Percentiles rank a stretch among this genome's conserved stretches.
These are phyloP conservation scores for Sesia bembeciformis DNA, from an alignment of 2,888 invertebrate species.

Conservation along the genomic window DNA sequence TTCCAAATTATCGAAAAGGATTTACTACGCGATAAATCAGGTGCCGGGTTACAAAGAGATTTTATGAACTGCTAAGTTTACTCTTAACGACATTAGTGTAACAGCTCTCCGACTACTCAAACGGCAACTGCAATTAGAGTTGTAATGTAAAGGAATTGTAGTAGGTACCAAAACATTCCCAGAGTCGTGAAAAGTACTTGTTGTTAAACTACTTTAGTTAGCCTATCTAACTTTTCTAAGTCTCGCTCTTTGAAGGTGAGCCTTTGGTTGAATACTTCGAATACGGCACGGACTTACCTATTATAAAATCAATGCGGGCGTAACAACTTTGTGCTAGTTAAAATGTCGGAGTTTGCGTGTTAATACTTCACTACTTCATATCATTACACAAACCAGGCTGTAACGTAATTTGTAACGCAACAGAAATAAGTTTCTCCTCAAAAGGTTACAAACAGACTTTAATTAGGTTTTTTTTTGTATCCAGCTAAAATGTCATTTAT, in stretches of 20 bases:
- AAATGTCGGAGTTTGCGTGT: conserved; percentile 21
- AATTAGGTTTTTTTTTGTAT: no score
- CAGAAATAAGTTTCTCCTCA: no score
- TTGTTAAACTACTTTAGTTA: conserved; percentile 36
- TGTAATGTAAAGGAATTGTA: conserved; percentile 15
- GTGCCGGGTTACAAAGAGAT: no score
- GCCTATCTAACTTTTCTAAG: conserved; percentile 44
- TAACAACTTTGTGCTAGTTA: conserved; percentile 47
- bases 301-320: conserved; percentile 50
- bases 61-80: no score
- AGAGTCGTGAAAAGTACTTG: conserved; percentile 27
- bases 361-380: neutral
- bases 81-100: no score
- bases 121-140: conserved; percentile 26
- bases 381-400: no score
- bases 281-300: conserved; percentile 19
- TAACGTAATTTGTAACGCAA: no score
- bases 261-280: conserved; percentile 29
- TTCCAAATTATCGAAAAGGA: no score
- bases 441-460: no score
- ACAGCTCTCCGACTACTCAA: conserved; percentile 13
- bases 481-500: no score
- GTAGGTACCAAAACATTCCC: conserved; percentile 16
- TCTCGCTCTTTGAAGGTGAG: conserved; percentile 26
- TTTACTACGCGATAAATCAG: no score